Evolutionary conservation across 2,797 vertebrate genomes (phyloP), one percentile per base, ranked within the genome.

Genomic region (Fringilla coelebs): DNA sequence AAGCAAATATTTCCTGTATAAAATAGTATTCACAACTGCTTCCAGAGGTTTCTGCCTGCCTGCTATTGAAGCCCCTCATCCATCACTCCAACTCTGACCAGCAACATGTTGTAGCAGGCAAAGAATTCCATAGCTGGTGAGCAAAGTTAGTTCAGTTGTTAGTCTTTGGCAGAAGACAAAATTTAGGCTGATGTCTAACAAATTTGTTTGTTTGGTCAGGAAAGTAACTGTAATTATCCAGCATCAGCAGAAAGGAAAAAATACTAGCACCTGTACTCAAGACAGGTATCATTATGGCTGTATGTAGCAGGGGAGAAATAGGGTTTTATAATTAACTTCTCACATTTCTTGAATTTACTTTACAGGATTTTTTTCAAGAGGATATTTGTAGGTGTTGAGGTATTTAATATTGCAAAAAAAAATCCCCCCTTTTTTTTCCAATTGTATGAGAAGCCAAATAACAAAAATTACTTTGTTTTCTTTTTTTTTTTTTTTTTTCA

Each of bases 341-440:
- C 36, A 34, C 7, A 67, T 60, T 90, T 60, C 48, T 58, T 66
- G 18, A 49, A 25, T 61, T 93, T 52, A 61, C 13, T 55, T 66
- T 45, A 73, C 5, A 43, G 22, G 8, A n/a, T 5, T 6, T 71
- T 82, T 90, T 85, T 51, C 34, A 83, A 66, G 24, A 58, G 7
- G 7, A 1, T 77, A 18, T 46, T 89, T 82, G 10, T 38, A 88
- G 22, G 9, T 61, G 9, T 34, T 78, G 49, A 1, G 3, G 21
- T 45, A 70, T 16, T 6, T 60, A 57, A n/a, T 72, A 17, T 10
- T 72, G 15, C 34, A 88, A 70, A 75, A 61, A 11, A 57, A 0
- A 1, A 13, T 20, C 3, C 8, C 10, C 16, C 24, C 18, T 2
- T 0, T 31, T 28, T 6, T 31, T 60, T 46, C 28, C 8, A 55